phyloP scores from a whole-genome alignment of 1,140 invertebrate genomes.

The Drosophila equinoxialis region DNA sequence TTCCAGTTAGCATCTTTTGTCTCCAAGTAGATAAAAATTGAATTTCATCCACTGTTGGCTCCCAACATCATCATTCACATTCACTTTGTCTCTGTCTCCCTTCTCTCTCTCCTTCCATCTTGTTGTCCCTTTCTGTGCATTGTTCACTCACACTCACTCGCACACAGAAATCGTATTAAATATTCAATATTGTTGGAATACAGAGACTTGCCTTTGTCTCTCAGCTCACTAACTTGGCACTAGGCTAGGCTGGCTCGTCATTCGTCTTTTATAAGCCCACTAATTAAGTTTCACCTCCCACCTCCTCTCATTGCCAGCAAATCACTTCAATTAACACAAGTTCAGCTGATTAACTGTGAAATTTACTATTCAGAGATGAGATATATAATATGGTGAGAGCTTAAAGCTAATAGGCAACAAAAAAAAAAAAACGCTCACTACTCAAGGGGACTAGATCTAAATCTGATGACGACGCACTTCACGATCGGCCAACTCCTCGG shows the following conservation, averaged over 20 bases:
- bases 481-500: constrained; percentile 69
- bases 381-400: constrained; percentile 23
- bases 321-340: constrained; percentile 56
- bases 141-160: constrained; percentile 1
- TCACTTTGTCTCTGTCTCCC: background rate
- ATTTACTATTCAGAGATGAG: constrained; percentile 27
- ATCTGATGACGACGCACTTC: constrained; percentile 60
- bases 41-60: constrained; percentile 17
- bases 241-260: constrained; percentile 19
- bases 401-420: constrained; percentile 30
- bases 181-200: constrained; percentile 25
- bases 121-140: constrained; percentile 10
- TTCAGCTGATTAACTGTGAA: constrained; percentile 24
- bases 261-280: constrained; percentile 32
- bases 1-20: background rate
- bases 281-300: constrained; percentile 57
- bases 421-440: background rate
- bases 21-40: constrained; percentile 9
- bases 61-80: constrained; percentile 14
- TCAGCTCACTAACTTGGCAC: background rate
- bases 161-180: constrained; percentile 31
- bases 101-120: background rate
- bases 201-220: constrained; percentile 42
- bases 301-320: constrained; percentile 26
- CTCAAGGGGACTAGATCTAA: constrained; percentile 22